Conservation (phyloP, 1,140 invertebrate species). For the Drosophila virilis region DNA sequence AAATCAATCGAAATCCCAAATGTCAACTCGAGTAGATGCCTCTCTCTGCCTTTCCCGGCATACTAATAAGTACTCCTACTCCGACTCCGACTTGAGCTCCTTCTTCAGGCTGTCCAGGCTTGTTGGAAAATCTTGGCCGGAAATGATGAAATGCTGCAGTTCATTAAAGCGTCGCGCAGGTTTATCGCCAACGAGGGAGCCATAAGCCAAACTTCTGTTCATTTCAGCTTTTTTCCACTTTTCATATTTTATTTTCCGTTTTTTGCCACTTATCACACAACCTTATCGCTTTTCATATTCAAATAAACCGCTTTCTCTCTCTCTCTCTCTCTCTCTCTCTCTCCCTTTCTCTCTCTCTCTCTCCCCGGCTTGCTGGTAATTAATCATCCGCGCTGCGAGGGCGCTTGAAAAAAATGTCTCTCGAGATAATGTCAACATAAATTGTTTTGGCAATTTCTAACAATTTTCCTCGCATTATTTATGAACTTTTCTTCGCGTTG, state of each 20-base stretch:
- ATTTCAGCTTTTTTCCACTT: conserved; percentile 31
- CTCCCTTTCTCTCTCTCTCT: conserved; percentile 23
- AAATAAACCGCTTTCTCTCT: conserved; percentile 36
- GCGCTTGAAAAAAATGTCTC: conserved; percentile 64
- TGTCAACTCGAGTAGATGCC: conserved; percentile 51
- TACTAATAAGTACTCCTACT: conserved; percentile 19
- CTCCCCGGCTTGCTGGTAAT: conserved; percentile 46
- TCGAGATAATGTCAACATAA: conserved; percentile 81
- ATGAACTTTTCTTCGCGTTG: conserved; percentile 36
- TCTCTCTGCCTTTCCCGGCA: neutral
- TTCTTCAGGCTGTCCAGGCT: neutral
- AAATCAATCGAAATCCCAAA: conserved; percentile 75
- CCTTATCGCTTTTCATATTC: conserved; percentile 77
- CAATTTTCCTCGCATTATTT: conserved; percentile 74
- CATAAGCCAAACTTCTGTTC: conserved; percentile 53
- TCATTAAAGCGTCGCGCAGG: conserved; percentile 59
- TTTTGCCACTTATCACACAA: conserved; percentile 48
- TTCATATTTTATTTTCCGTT: neutral
- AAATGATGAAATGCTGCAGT: conserved; percentile 69
- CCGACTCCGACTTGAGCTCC: neutral
- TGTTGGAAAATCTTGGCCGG: conserved; percentile 22
- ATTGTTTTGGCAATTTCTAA: conserved; percentile 80
- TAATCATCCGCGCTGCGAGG: conserved; percentile 61
- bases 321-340: conserved; percentile 12
- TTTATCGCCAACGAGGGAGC: conserved; percentile 76